Evolutionary conservation across 2,888 invertebrate genomes (phyloP).

Genomic region (Drosophila diplacantha): DNA sequence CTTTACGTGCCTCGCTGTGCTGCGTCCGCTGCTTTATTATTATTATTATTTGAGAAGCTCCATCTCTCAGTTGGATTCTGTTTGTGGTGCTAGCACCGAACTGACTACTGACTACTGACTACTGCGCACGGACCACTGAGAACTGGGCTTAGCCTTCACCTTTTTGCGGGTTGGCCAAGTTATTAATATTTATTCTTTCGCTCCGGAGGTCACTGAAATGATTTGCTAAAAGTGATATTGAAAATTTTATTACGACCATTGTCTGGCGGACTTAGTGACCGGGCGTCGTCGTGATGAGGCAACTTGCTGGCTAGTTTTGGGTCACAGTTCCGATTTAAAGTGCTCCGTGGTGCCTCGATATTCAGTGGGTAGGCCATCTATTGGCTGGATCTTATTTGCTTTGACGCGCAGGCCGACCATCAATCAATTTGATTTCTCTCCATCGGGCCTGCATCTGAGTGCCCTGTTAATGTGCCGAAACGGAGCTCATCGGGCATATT

Average conservation of each 20-base stretch:
- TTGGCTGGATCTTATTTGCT: conserved; percentile 23
- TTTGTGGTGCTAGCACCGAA: conserved; percentile 21
- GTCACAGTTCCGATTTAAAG: conserved; percentile 18
- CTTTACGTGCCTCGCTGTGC: conserved; percentile 39
- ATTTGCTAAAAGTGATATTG: conserved; percentile 71
- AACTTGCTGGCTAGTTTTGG: conserved; percentile 21
- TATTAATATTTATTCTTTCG: conserved; percentile 69
- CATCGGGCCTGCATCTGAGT: conserved; percentile 34
- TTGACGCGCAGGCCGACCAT: conserved; percentile 36
- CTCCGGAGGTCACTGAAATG: conserved; percentile 60
- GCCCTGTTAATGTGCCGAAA: conserved; percentile 40
- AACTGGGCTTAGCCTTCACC: conserved; percentile 65
- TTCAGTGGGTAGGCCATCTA: neutral
- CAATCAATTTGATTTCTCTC: conserved; percentile 47
- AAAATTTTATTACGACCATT: conserved; percentile 59
- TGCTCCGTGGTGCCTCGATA: neutral
- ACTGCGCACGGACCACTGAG: neutral
- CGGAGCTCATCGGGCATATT: conserved; percentile 33
- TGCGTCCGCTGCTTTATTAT: conserved; percentile 43
- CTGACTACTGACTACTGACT: conserved; percentile 1
- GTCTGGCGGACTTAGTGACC: conserved; percentile 37
- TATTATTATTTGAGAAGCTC: conserved; percentile 63
- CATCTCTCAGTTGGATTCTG: conserved; percentile 31
- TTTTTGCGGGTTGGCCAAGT: conserved; percentile 60
- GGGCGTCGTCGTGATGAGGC: conserved; percentile 15